Percentiles rank a stretch among this genome's conserved stretches.
Conservation (phyloP, 2,113 vertebrate species). For the Emydura subglobosa region DNA sequence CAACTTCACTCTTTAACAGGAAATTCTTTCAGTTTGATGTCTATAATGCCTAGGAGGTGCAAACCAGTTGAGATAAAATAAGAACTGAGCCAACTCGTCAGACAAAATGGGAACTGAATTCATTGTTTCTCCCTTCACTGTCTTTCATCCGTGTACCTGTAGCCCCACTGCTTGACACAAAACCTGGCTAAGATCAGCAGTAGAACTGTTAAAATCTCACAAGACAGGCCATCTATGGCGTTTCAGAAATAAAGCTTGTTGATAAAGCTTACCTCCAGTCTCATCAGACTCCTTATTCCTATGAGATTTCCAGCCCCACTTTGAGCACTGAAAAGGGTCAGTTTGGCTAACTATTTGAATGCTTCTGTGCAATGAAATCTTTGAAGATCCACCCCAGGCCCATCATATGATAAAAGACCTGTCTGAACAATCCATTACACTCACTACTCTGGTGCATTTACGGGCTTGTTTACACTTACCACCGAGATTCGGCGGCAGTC, state of each 20-base stretch:
- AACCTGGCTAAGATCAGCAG: not conserved
- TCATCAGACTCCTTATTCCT: not conserved
- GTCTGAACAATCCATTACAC: not conserved
- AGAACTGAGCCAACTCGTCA: not conserved
- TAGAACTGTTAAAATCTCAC: not conserved
- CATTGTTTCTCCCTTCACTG: rapidly evolving
- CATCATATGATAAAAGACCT: not conserved
- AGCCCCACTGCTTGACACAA: too few relatives aligned
- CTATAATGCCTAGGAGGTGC: rapidly evolving
- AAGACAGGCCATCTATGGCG: rapidly evolving
- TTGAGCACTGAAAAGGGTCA: not conserved
- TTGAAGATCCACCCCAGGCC: not conserved
- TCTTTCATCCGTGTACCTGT: rapidly evolving
- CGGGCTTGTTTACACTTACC: too few relatives aligned
- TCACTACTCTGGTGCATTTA: not conserved
- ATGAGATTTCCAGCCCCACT: not conserved
- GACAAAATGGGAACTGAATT: rapidly evolving
- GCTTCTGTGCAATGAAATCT: not conserved
- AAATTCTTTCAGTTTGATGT: not conserved
- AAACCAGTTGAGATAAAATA: rapidly evolving
- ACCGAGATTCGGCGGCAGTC: too few relatives aligned
- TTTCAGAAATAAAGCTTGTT: not conserved
- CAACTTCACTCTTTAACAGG: not conserved
- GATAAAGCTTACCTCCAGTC: not conserved
- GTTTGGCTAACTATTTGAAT: not conserved